Conservation (phyloP, 2,888 invertebrate species). For the Lymantria monacha region DNA sequence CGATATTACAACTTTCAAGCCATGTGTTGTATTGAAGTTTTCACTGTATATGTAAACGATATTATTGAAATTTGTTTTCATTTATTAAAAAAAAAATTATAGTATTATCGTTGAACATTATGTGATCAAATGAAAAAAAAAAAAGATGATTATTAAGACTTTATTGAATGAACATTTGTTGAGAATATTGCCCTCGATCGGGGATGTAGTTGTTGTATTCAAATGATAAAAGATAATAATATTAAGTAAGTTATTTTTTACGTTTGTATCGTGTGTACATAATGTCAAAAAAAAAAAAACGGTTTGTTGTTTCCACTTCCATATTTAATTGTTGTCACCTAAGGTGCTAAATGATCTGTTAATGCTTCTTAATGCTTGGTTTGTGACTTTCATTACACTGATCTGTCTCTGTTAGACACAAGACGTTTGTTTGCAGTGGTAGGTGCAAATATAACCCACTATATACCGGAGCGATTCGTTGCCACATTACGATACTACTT, state of each 20-base stretch:
- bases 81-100: conserved; percentile 64
- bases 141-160: conserved; percentile 75
- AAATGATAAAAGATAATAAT: conserved; percentile 79
- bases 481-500: conserved; percentile 10
- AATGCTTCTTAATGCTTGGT: conserved; percentile 70
- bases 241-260: conserved; percentile 83
- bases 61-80: conserved; percentile 64
- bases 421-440: conserved; percentile 12
- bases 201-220: conserved; percentile 81
- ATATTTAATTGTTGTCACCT: conserved; percentile 70
- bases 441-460: conserved; percentile 10
- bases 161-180: conserved; percentile 79
- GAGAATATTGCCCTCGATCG: conserved; percentile 75
- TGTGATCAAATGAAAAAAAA: conserved; percentile 74
- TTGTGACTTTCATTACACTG: conserved; percentile 42
- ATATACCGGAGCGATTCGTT: conserved; percentile 7
- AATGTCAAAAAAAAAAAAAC: conserved; percentile 61
- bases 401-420: conserved; percentile 33
- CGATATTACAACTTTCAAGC: conserved; percentile 45
- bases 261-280: conserved; percentile 80
- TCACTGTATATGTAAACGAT: conserved; percentile 55
- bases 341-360: conserved; percentile 81
- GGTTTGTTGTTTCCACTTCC: conserved; percentile 75
- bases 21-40: conserved; percentile 43
- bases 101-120: conserved; percentile 80